These are phyloP conservation scores for Strigops habroptila DNA, from an alignment of 2,113 vertebrate species.

Conservation along the genomic window DNA sequence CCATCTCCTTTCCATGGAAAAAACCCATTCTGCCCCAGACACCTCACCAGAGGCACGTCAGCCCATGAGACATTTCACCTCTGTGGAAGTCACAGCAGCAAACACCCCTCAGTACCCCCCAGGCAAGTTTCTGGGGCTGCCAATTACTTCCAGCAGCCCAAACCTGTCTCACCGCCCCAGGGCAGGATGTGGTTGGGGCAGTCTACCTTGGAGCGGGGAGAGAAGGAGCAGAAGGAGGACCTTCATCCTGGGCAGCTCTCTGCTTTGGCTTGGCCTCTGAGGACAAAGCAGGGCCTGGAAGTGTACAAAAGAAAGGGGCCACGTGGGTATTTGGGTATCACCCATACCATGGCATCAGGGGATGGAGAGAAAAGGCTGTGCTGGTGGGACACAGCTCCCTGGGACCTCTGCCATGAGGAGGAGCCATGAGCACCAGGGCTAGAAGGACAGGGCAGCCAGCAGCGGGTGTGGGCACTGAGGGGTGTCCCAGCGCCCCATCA, in stretches of 20 bases:
- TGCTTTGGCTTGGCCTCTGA: not conserved
- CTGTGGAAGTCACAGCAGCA: not conserved
- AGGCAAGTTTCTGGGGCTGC: not conserved
- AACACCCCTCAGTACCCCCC: not conserved
- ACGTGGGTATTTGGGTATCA: not conserved
- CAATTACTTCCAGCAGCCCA: not conserved
- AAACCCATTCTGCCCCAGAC: not conserved
- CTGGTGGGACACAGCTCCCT: not conserved
- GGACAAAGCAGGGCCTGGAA: not conserved
- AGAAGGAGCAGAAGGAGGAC: conserved; percentile 46
- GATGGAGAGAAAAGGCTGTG: not conserved
- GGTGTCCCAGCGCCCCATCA: not conserved
- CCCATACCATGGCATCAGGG: not conserved
- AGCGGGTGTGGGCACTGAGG: rapidly evolving
- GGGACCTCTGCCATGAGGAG: not conserved
- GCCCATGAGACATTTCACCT: not conserved
- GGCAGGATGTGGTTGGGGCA: not conserved
- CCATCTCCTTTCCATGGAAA: not conserved
- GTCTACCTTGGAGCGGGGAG: conserved; percentile 53
- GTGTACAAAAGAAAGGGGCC: not conserved
- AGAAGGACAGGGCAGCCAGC: not conserved
- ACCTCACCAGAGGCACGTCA: not conserved
- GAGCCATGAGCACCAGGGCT: not conserved
- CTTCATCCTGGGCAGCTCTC: not conserved
- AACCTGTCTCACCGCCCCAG: not conserved